Percentiles rank a stretch among this genome's conserved stretches.
Evolutionary conservation across 2,113 vertebrate genomes (phyloP).

Genomic region (Capra hircus): DNA sequence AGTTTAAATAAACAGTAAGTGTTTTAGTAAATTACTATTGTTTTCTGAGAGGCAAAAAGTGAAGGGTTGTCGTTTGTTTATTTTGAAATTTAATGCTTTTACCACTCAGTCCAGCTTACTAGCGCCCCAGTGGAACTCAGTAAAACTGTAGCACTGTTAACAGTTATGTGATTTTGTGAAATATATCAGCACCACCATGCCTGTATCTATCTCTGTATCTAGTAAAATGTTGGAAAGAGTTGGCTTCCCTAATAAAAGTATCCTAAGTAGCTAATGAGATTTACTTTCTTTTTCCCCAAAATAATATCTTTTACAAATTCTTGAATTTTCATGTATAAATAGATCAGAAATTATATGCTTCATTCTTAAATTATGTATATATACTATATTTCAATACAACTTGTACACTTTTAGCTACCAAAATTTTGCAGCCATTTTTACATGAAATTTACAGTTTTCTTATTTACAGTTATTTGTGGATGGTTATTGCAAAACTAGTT

Average conservation of each 20-base stretch:
- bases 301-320: slow-evolving; percentile 73
- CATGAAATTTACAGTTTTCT: slow-evolving; percentile 71
- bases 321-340: slow-evolving; percentile 72
- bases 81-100: background rate
- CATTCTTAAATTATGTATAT: slow-evolving; percentile 70
- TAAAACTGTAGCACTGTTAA: slow-evolving; percentile 43
- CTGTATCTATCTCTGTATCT: slow-evolving; percentile 25
- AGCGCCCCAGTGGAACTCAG: background rate
- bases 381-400: slow-evolving; percentile 66
- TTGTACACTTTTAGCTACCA: slow-evolving; percentile 69
- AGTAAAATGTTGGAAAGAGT: slow-evolving; percentile 59
- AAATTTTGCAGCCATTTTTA: slow-evolving; percentile 70
- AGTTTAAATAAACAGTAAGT: background rate
- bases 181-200: slow-evolving; percentile 59
- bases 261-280: slow-evolving; percentile 59
- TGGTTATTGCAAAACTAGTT: slow-evolving; percentile 75
- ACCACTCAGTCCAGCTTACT: background rate
- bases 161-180: slow-evolving; percentile 22
- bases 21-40: background rate
- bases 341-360: slow-evolving; percentile 65
- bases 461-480: slow-evolving; percentile 73
- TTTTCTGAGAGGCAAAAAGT: background rate
- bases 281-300: slow-evolving; percentile 67
- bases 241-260: slow-evolving; percentile 61
- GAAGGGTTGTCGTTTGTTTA: slow-evolving; percentile 22